Conservation (phyloP, 2,888 invertebrate species). For the Sicus ferrugineus region DNA sequence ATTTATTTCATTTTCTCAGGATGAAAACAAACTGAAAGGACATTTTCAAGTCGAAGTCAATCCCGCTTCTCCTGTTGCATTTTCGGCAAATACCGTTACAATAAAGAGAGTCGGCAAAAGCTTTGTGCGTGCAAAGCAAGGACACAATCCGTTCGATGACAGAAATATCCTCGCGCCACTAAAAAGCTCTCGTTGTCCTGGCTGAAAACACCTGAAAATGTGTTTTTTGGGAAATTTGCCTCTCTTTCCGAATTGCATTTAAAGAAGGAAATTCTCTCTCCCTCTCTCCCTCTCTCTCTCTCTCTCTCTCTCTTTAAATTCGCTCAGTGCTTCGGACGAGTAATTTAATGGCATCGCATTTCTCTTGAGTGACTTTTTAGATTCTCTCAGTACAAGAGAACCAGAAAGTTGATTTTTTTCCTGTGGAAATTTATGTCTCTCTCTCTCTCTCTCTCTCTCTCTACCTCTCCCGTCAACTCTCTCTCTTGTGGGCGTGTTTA, state of each 20-base stretch:
- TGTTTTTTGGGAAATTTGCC: conserved; percentile 37
- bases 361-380: neutral
- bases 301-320: neutral
- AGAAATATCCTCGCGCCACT: conserved; percentile 28
- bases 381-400: no score
- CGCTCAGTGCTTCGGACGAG: neutral
- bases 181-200: conserved; percentile 36
- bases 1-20: no score
- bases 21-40: no score
- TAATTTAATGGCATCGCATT: neutral
- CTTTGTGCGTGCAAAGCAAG: conserved; percentile 33
- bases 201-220: neutral
- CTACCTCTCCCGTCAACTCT: conserved; percentile 27
- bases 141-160: conserved; percentile 44
- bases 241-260: conserved; percentile 13
- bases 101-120: neutral
- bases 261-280: no score
- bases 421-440: no score
- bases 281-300: conserved; percentile 26
- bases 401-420: no score
- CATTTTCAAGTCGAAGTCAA: no score
- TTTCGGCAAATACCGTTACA: no score
- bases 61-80: no score
- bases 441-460: no score
- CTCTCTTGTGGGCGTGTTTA: conserved; percentile 45